phyloP scores from a whole-genome alignment of 2,888 invertebrate genomes.

The Acronicta psi region DNA sequence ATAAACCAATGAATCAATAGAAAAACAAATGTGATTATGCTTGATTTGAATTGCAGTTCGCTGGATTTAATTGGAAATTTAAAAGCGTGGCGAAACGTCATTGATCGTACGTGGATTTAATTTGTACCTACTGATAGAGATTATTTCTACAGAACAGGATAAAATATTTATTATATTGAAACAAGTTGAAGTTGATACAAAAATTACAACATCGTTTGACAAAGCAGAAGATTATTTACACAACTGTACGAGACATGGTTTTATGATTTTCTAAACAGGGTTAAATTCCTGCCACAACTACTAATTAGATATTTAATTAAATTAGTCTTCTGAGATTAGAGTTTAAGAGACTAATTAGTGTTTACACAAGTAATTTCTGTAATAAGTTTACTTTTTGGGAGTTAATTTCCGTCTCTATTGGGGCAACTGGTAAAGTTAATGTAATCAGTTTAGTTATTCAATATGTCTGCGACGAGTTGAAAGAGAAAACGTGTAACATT shows the following conservation, averaged over 20 bases:
- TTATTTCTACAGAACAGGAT: conserved; percentile 32
- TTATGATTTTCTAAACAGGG: conserved; percentile 19
- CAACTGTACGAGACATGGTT: conserved; percentile 36
- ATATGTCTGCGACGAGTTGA: conserved; percentile 62
- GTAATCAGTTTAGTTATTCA: conserved; percentile 61
- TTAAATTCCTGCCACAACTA: conserved; percentile 3
- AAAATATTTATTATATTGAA: conserved; percentile 27
- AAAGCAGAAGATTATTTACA: conserved; percentile 39
- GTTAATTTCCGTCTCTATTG: conserved; percentile 7
- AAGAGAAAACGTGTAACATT: conserved; percentile 79
- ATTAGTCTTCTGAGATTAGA: conserved; percentile 1
- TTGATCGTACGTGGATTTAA: not conserved
- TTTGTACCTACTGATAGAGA: conserved; percentile 5
- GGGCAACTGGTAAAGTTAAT: conserved; percentile 14
- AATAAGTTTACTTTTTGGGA: conserved; percentile 6
- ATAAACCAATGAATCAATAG: conserved; percentile 63
- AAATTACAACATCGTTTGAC: conserved; percentile 54
- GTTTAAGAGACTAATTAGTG: conserved; percentile 3
- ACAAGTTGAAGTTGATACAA: conserved; percentile 38
- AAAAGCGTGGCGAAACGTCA: conserved; percentile 1
- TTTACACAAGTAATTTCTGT: conserved; percentile 5
- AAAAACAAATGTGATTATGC: conserved; percentile 51
- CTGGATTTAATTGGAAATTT: conserved; percentile 2
- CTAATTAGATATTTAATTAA: conserved; percentile 18
- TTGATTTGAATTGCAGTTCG: conserved; percentile 18